Percentiles rank a stretch among this genome's conserved stretches.
Conservation (phyloP, 1,140 invertebrate species). For the Macrobrachium nipponense region DNA sequence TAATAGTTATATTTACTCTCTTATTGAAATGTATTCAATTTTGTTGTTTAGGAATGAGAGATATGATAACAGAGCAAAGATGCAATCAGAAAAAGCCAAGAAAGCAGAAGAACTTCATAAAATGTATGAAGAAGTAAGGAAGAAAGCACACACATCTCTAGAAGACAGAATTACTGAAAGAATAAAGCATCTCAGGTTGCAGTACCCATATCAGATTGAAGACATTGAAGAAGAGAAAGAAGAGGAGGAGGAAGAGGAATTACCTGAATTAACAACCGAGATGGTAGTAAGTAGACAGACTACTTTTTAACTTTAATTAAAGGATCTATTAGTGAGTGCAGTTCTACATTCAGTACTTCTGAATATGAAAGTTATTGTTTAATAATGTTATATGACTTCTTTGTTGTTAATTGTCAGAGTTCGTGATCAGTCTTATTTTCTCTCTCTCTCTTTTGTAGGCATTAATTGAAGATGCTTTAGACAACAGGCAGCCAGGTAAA, state of each 20-base stretch:
- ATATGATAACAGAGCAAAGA: no score
- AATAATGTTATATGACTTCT: background rate
- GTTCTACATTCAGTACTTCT: no score
- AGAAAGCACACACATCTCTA: slow-evolving; percentile 37
- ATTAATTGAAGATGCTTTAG: slow-evolving; percentile 70
- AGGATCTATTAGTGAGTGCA: background rate
- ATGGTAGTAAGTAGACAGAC: slow-evolving; percentile 42
- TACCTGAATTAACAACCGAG: slow-evolving; percentile 62
- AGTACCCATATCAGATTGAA: slow-evolving; percentile 11
- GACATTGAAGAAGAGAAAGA: slow-evolving; percentile 38
- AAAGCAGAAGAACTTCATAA: slow-evolving; percentile 17
- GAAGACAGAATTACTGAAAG: slow-evolving; percentile 32
- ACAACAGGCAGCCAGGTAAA: slow-evolving; percentile 68
- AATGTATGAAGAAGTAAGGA: slow-evolving; percentile 30
- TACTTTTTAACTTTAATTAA: background rate
- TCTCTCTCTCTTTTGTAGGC: slow-evolving; percentile 66
- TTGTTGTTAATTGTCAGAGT: background rate
- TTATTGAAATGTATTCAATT: no score
- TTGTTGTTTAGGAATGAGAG: no score
- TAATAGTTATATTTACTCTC: no score
- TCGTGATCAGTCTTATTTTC: background rate
- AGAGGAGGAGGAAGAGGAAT: slow-evolving; percentile 57
- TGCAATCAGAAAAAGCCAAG: no score
- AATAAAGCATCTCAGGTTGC: slow-evolving; percentile 36
- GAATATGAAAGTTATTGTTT: background rate